A percentile compares a stretch with the other conserved stretches of the same genome.
Conservation (phyloP, 2,888 invertebrate species). For the Chironomus riparius region DNA sequence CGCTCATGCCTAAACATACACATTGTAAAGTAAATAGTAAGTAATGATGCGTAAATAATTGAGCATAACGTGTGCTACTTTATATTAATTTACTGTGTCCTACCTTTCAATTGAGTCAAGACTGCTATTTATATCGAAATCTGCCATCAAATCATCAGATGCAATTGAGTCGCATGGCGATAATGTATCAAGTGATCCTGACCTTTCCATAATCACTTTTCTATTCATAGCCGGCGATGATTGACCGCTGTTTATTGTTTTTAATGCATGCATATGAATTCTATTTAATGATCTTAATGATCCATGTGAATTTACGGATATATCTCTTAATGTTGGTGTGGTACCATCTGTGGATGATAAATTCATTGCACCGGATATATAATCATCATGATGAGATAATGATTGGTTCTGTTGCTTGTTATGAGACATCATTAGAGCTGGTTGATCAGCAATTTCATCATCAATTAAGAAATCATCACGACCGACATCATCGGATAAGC, state of each 20-base stretch:
- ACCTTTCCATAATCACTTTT: conserved; percentile 48
- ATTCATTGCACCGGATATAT: background rate
- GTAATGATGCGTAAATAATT: background rate
- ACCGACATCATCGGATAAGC: conserved; percentile 58
- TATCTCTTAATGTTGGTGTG: conserved; percentile 8
- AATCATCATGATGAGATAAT: conserved; percentile 5
- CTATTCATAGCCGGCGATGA: conserved; percentile 42
- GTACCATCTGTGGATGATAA: background rate
- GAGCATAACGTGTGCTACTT: background rate
- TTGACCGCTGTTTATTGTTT: conserved; percentile 30
- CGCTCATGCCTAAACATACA: background rate
- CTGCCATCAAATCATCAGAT: conserved; percentile 81
- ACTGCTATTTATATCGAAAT: conserved; percentile 55
- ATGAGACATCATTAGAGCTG: conserved; percentile 69
- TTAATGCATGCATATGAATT: background rate
- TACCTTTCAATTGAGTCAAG: conserved; percentile 42
- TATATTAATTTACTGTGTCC: background rate
- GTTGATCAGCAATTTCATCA: conserved; percentile 87
- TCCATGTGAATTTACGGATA: conserved; percentile 13
- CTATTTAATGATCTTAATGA: conserved; percentile 11
- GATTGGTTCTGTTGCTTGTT: conserved; percentile 34
- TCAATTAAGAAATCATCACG: conserved; percentile 64
- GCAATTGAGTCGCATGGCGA: conserved; percentile 77
- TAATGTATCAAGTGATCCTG: conserved; percentile 68
- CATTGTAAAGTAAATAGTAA: background rate